Evolutionary conservation across 2,797 vertebrate genomes (phyloP).

Genomic region (Sebastes steindachneri): DNA sequence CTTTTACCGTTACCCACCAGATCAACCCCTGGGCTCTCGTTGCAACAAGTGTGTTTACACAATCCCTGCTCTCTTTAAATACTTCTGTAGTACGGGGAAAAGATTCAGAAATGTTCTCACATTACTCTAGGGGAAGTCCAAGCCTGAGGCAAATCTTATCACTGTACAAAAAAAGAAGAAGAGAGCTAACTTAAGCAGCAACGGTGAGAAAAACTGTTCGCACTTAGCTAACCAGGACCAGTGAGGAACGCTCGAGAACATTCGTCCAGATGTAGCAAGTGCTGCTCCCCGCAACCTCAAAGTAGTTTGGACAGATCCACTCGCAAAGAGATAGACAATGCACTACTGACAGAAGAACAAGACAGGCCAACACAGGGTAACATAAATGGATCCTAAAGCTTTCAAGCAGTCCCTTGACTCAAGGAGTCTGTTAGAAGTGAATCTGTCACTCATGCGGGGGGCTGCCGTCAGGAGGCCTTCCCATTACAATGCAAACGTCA

Average conservation of each 20-base stretch:
- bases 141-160: constrained; percentile 20
- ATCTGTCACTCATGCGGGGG: not conserved
- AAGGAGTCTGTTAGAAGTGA: not conserved
- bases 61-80: constrained; percentile 38
- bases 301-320: not conserved
- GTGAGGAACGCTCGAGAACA: not conserved
- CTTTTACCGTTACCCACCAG: constrained; percentile 9
- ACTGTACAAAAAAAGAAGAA: constrained; percentile 4
- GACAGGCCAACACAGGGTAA: not conserved
- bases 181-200: not conserved
- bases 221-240: not conserved
- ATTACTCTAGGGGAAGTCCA: constrained; percentile 21
- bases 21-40: constrained; percentile 20
- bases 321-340: not conserved
- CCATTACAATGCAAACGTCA: constrained; percentile 36
- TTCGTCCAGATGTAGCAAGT: not conserved
- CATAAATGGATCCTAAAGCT: not conserved
- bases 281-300: not conserved
- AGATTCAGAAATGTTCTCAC: constrained; percentile 39
- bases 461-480: constrained; percentile 29
- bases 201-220: constrained; percentile 6
- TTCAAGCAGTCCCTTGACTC: not conserved
- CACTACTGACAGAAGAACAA: not conserved
- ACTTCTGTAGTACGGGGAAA: constrained; percentile 7
- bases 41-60: constrained; percentile 24